Conservation (phyloP, 2,888 invertebrate genomes). For the Fragum fragum region DNA sequence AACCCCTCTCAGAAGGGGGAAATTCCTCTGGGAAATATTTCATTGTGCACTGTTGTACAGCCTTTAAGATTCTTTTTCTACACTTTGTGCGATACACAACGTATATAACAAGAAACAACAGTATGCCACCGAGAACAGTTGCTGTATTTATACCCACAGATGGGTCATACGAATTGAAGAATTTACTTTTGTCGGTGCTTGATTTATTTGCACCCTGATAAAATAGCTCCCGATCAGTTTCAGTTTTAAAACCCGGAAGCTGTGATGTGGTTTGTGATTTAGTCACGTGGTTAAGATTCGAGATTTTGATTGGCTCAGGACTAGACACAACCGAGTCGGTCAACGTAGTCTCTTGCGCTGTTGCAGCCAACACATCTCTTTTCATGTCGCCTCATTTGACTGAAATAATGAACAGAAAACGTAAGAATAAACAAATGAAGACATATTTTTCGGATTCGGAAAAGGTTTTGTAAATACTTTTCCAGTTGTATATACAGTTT, state of each 20-base stretch:
- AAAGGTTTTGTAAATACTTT: too few relatives aligned
- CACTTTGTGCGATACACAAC: constrained; percentile 72
- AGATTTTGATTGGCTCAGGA: background rate
- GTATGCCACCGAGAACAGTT: constrained; percentile 75
- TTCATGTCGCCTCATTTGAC: constrained; percentile 79
- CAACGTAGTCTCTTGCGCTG: constrained; percentile 55
- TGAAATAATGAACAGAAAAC: constrained; percentile 46
- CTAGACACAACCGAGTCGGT: constrained; percentile 35
- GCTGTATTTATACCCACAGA: constrained; percentile 78
- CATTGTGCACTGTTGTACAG: constrained; percentile 53
- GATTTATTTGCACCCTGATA: constrained; percentile 32
- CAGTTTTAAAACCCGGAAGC: background rate
- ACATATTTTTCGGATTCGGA: too few relatives aligned
- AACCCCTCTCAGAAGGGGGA: constrained; percentile 14
- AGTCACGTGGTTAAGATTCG: constrained; percentile 26
- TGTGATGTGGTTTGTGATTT: constrained; percentile 10
- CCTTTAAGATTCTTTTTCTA: constrained; percentile 55
- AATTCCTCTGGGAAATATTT: constrained; percentile 65
- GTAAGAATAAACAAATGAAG: too few relatives aligned
- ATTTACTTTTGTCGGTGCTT: constrained; percentile 33
- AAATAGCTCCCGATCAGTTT: constrained; percentile 10
- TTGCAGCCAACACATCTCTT: constrained; percentile 65
- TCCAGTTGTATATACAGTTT: too few relatives aligned
- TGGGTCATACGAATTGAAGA: constrained; percentile 77
- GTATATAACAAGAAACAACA: constrained; percentile 74